Conservation (phyloP, 2,113 vertebrate species). For the Clarias macrocephalus region DNA sequence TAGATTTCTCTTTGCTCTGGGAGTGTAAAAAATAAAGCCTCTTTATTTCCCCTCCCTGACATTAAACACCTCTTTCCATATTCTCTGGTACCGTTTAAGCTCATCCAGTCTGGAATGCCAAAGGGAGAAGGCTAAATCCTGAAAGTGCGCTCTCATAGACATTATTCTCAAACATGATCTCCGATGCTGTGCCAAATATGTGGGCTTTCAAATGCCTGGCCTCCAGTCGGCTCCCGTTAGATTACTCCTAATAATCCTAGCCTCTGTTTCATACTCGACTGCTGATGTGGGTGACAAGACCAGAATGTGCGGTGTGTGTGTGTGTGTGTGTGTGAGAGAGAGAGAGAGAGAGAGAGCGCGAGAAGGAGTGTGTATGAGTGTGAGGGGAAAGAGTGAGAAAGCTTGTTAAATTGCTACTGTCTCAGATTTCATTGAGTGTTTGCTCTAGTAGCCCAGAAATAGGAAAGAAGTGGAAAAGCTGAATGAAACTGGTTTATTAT, state of each 20-base stretch:
- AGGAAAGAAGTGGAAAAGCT: background rate
- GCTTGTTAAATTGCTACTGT: slow-evolving; percentile 29
- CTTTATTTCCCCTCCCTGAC: background rate
- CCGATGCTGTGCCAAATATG: slow-evolving; percentile 11
- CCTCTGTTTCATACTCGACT: slow-evolving; percentile 26
- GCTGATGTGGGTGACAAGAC: slow-evolving; percentile 19
- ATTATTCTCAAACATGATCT: background rate
- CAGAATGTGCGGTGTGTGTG: background rate
- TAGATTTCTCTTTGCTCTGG: background rate
- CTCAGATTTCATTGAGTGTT: slow-evolving; percentile 40
- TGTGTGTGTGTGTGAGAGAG: background rate
- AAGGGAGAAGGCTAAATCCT: background rate
- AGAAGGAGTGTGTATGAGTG: background rate
- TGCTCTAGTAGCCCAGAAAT: slow-evolving; percentile 8
- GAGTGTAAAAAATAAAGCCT: background rate
- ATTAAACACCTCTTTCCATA: background rate
- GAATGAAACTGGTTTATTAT: slow-evolving; percentile 28
- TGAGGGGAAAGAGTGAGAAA: background rate
- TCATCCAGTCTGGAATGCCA: slow-evolving; percentile 1
- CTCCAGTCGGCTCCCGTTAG: slow-evolving; percentile 22
- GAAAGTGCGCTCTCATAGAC: background rate
- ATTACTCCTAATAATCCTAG: slow-evolving; percentile 31
- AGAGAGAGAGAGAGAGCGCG: background rate
- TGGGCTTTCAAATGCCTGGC: slow-evolving; percentile 10
- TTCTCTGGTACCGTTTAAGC: slow-evolving; percentile 12